Evolutionary conservation across 2,113 vertebrate species (phyloP).

Genomic region (Thamnaconus septentrionalis): DNA sequence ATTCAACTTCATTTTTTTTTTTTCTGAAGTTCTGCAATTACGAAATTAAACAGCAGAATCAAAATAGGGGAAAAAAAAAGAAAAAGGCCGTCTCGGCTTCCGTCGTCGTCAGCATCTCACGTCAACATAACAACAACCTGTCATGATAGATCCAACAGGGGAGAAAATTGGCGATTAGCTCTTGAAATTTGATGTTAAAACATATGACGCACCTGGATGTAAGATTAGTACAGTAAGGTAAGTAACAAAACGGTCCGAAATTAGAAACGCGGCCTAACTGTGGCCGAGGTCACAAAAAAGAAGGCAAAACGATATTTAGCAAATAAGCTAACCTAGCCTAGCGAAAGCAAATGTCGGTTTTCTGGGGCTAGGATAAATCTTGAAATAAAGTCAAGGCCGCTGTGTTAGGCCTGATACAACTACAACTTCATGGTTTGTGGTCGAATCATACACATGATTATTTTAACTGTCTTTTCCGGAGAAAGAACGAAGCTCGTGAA

Average conservation of each 20-base stretch:
- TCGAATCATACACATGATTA: no score
- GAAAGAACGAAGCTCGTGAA: no score
- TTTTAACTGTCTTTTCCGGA: no score
- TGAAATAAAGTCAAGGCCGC: background rate
- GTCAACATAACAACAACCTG: slow-evolving; percentile 74
- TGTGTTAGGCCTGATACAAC: background rate
- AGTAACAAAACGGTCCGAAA: background rate
- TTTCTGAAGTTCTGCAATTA: no score
- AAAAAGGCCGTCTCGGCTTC: slow-evolving; percentile 45
- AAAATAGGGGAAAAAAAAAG: background rate
- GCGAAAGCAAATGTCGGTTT: slow-evolving; percentile 23
- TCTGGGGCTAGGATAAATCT: slow-evolving; percentile 8
- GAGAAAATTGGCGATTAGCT: slow-evolving; percentile 31
- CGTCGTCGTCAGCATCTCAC: slow-evolving; percentile 52
- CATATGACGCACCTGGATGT: slow-evolving; percentile 36
- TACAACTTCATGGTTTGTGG: no score
- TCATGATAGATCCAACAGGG: slow-evolving; percentile 54
- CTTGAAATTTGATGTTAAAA: slow-evolving; percentile 21
- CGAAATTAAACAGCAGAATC: background rate
- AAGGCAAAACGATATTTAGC: slow-evolving; percentile 1
- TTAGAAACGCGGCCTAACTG: background rate
- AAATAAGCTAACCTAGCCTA: slow-evolving; percentile 50
- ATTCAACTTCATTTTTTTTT: no score
- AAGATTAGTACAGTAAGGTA: slow-evolving; percentile 40
- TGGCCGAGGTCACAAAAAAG: background rate